phyloP scores from a whole-genome alignment of 2,113 vertebrate genomes.

The Apaloderma vittatum region DNA sequence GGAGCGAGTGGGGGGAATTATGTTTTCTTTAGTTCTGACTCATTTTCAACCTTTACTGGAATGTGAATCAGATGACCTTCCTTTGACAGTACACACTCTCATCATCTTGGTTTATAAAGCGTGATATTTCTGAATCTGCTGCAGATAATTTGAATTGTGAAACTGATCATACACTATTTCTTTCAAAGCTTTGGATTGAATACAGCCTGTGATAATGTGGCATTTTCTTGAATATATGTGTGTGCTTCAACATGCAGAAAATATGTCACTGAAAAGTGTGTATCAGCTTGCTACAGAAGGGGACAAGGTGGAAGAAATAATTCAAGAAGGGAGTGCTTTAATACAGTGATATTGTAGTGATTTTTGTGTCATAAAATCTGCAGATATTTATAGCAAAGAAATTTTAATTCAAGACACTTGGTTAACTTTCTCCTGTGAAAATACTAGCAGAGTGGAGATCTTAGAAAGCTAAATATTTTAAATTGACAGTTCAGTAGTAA shows the following conservation, averaged over 20 bases:
- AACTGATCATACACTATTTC: slow-evolving; percentile 6
- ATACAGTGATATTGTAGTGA: not conserved
- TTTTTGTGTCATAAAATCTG: not conserved
- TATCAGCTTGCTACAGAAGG: not conserved
- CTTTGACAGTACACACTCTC: slow-evolving; percentile 10
- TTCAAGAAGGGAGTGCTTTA: not conserved
- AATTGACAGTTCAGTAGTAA: not conserved
- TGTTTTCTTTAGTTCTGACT: slow-evolving; percentile 57
- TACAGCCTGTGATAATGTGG: not conserved
- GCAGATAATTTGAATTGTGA: slow-evolving; percentile 48
- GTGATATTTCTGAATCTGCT: slow-evolving; percentile 38
- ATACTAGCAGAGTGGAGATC: not conserved
- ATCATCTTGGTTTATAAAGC: slow-evolving; percentile 35
- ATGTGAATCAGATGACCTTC: slow-evolving; percentile 63
- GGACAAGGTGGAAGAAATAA: not conserved
- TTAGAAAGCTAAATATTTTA: not conserved
- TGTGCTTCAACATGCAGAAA: not conserved
- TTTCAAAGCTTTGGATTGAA: slow-evolving; percentile 45
- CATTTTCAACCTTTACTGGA: slow-evolving; percentile 60
- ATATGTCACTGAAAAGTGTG: not conserved
- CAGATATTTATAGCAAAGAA: not conserved
- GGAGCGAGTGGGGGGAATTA: not conserved
- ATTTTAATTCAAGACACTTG: not conserved
- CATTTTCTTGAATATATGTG: not conserved
- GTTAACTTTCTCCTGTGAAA: not conserved